Percentiles rank a stretch among this genome's conserved stretches.
phyloP scores from a whole-genome alignment of 2,888 invertebrate genomes.

The Steinernema scapterisci region DNA sequence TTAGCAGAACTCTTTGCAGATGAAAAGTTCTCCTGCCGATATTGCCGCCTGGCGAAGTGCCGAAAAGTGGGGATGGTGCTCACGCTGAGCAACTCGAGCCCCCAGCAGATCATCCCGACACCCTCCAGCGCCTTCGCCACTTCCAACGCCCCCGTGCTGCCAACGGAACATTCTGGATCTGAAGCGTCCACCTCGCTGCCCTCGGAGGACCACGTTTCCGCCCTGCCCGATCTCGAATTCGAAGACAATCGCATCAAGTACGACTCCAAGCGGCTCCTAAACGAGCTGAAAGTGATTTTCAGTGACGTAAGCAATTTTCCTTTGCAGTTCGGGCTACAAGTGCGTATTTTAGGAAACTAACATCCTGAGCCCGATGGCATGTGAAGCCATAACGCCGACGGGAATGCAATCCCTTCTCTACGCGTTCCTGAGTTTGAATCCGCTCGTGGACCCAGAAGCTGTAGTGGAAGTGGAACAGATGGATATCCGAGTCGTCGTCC shows the following conservation, averaged over 20 bases:
- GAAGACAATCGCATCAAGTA: conserved; percentile 14
- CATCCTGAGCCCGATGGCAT: conserved; percentile 18
- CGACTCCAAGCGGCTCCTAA: neutral
- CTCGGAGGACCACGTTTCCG: neutral
- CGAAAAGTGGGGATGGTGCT: conserved; percentile 25
- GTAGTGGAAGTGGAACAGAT: neutral
- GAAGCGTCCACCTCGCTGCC: conserved; percentile 1
- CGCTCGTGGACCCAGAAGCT: conserved; percentile 9
- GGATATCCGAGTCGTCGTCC: neutral
- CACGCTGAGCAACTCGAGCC: neutral
- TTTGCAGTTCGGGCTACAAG: neutral
- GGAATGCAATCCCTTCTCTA: conserved; percentile 25
- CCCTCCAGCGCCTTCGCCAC: neutral
- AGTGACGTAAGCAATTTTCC: neutral
- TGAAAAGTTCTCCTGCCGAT: conserved; percentile 24
- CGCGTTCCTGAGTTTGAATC: conserved; percentile 23
- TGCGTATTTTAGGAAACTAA: neutral
- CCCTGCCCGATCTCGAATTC: conserved; percentile 13
- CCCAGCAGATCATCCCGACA: neutral
- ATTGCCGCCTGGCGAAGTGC: conserved; percentile 14
- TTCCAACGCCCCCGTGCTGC: neutral
- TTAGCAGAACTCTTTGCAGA: neutral
- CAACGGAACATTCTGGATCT: conserved; percentile 15
- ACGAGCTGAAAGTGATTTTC: neutral
- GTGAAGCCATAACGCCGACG: conserved; percentile 9